Conservation (phyloP, 2,888 invertebrate genomes). For the Cylloceria caligata region DNA sequence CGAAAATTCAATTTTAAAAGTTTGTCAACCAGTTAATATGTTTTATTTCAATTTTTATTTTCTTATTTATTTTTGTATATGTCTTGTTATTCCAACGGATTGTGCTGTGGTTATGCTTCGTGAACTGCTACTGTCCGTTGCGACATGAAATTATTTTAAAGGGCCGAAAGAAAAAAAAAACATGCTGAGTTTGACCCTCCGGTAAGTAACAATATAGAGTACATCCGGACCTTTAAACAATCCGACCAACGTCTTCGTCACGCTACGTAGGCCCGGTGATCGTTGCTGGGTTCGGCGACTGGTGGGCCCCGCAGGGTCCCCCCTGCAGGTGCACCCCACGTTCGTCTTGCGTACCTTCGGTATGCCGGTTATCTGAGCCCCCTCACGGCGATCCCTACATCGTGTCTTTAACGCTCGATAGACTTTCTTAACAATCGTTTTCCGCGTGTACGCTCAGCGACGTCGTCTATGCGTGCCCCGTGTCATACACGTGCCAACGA, state of each 20-base stretch:
- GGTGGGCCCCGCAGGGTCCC: conserved; percentile 68
- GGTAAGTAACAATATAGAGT: conserved; percentile 35
- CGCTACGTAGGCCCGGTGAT: conserved; percentile 57
- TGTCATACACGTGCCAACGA: conserved; percentile 69
- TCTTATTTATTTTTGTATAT: neutral
- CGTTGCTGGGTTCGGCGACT: conserved; percentile 62
- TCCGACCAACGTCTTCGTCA: conserved; percentile 78
- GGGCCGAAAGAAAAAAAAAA: conserved; percentile 25
- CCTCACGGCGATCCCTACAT: conserved; percentile 35
- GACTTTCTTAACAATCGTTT: conserved; percentile 73
- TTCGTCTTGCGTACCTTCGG: conserved; percentile 8
- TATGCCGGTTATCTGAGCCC: conserved; percentile 20
- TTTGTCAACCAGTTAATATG: too few species aligned
- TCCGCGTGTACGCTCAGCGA: conserved; percentile 58
- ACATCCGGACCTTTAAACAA: conserved; percentile 75
- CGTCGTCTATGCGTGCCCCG: conserved; percentile 29
- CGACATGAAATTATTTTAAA: conserved; percentile 25
- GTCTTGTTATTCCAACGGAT: conserved; percentile 23
- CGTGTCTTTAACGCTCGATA: conserved; percentile 72
- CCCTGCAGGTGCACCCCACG: conserved; percentile 77
- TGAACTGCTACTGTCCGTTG: conserved; percentile 47
- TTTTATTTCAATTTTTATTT: too few species aligned
- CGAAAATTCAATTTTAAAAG: too few species aligned
- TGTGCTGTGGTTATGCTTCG: conserved; percentile 39
- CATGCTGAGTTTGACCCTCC: neutral